Base-by-base conservation (phyloP, 1,140 invertebrate genomes). In the Cherax destructor region DNA sequence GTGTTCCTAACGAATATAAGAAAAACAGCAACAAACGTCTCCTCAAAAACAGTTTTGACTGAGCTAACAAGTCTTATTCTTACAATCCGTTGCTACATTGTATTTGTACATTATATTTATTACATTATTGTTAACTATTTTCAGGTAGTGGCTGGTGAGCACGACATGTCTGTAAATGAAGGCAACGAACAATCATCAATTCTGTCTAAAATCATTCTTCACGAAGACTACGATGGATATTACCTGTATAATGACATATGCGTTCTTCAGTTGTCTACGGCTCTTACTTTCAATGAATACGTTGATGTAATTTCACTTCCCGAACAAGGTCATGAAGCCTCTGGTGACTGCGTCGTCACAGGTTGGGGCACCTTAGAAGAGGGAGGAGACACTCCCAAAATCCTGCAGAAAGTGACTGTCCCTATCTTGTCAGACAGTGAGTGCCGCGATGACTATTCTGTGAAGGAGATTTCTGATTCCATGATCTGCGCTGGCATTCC, bases 391-490 rank as follows among this genome's bases (percentile, higher is more conserved):
- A 56, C 80, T 65, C 76, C 93, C 18, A 77, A 74, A 30, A 90
- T 94, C 5, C 94, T 96, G 3, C 94, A 94, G 78, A 94, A 95
- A 93, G 95, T 95, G 0, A 89, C 94, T 74, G 94, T 95, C 11
- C 94, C 94, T 47, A 91, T 94, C 30, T 92, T 94, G 9, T 72
- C 77, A 52, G 92, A 94, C 79, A 91, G 80, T 30, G 91, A 93
- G 18, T 95, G 94, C 91, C 21, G 93, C 92, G 21, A 94, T 84
- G 50, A 92, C 94, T 92, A 88, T 61, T 74, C 85, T n/a, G 7
- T 77, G 76, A 79, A 18, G 6, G 76, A 91, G 13, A 91, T 78
- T 50, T 61, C 78, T 16, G 88, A 88, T 77, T 92, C 79, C 24
- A 92, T 92, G 91, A 93, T 92, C 81, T 93, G 92, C 49, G 89